Base-by-base conservation (phyloP, 2,797 vertebrate genomes). In the Eulemur rubriventer region DNA sequence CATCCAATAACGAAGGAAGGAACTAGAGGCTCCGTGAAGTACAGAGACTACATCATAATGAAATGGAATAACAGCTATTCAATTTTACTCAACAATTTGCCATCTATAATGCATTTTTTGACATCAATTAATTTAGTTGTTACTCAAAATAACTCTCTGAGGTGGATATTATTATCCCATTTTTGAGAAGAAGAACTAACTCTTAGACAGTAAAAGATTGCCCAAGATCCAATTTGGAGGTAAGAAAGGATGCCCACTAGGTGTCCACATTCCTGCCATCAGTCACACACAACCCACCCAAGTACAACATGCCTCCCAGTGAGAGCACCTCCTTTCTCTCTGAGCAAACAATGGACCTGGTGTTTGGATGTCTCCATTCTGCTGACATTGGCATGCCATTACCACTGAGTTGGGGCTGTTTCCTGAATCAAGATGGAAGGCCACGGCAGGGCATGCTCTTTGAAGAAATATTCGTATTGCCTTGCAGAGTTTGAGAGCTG, bases 71-170 rank as follows among this genome's bases (percentile, higher is more conserved):
- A 73, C 3, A 30, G 16, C 6, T 38, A 38, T 55, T 81, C 38
- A 22, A 1, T 83, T 75, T 61, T 61, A 38, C 50, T 61, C 59
- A 52, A 6, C 41, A 59, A 67, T 80, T 75, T 89, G 4, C 41
- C 59, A 4, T 26, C 80, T 55, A 6, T 89, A 80, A 52, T 83
- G 59, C 28, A 87, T 94, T 86, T 93, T 86, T 52, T 63, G 80
- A 94, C 65, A 73, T 70, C 69, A 91, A 59, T n/a, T 92, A 94
- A 91, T 72, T 93, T 50, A 92, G 46, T 17, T 48, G 69, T 65
- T 75, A 85, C 18, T 92, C 48, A 92, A 61, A 91, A 87, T 70
- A 92, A 35, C n/a, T 76, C 69, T 83, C 50, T 73, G 38, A 75
- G 63, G 61, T 57, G 59, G 78, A 48, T 13, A 59, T 24, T 33